A percentile compares a stretch with the other conserved stretches of the same genome.
Conservation (phyloP, 2,888 invertebrate genomes). For the Mythimna vitellina region DNA sequence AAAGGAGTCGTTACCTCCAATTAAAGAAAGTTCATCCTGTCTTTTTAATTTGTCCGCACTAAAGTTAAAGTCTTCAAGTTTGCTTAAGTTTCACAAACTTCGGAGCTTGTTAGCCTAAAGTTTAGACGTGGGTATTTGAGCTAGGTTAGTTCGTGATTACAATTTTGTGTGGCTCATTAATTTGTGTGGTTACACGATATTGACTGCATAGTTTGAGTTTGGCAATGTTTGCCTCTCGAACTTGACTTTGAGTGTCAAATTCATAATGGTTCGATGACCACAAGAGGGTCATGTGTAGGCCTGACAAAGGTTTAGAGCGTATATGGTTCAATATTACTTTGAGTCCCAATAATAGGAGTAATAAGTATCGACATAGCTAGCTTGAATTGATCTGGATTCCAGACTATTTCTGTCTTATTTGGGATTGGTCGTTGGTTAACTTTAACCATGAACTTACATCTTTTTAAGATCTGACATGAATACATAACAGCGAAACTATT, state of each 20-base stretch:
- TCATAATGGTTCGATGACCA: constrained; percentile 27
- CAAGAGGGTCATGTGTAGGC: neutral
- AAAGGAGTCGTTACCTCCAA: constrained; percentile 50
- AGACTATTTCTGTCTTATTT: neutral
- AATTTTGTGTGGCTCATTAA: constrained; percentile 60
- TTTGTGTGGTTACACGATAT: constrained; percentile 43
- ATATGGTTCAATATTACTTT: neutral
- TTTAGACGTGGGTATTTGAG: constrained; percentile 59
- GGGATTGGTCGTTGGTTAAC: too few relatives aligned
- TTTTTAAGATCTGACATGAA: too few relatives aligned
- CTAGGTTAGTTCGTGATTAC: constrained; percentile 51
- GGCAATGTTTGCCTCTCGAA: constrained; percentile 31
- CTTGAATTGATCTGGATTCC: neutral
- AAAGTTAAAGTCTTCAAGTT: constrained; percentile 48
- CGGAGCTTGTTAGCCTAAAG: constrained; percentile 54
- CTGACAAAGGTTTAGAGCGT: neutral
- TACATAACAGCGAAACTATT: too few relatives aligned
- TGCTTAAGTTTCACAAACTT: constrained; percentile 48
- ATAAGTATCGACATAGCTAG: neutral
- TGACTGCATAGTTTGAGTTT: constrained; percentile 48
- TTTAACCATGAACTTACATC: too few relatives aligned
- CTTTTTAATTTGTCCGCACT: constrained; percentile 63
- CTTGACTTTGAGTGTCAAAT: constrained; percentile 41
- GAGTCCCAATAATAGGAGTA: neutral
- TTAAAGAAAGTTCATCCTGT: constrained; percentile 56